These are phyloP conservation scores for rabbit (Oryctolagus cuniculus) DNA, from an alignment of 2,113 vertebrate species.

Conservation along the genomic window DNA sequence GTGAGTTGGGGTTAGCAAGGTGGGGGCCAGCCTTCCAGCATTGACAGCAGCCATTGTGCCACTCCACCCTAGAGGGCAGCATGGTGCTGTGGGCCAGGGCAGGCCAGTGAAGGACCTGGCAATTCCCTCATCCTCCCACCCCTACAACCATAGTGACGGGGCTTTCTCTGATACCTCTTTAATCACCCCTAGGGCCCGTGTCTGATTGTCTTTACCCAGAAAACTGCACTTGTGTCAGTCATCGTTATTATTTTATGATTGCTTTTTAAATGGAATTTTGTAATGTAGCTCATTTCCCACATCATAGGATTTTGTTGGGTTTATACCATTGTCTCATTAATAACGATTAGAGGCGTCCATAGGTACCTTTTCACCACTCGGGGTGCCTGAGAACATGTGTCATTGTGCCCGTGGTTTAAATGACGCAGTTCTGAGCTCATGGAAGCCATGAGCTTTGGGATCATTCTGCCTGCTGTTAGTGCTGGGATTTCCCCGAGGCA, in stretches of 20 bases:
- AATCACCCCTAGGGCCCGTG: background rate
- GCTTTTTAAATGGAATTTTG: background rate
- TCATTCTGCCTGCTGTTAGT: background rate
- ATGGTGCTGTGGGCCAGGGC: background rate
- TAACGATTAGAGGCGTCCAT: background rate
- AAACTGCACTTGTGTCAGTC: background rate
- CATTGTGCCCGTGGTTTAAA: background rate
- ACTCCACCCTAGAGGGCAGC: constrained; percentile 59
- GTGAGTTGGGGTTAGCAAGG: constrained; percentile 87
- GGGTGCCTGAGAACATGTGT: background rate
- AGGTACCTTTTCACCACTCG: background rate
- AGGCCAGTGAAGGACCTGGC: background rate
- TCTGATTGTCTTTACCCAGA: background rate
- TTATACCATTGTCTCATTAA: background rate
- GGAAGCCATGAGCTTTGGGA: background rate
- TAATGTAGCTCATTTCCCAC: background rate
- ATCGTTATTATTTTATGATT: background rate
- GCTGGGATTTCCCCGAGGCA: background rate
- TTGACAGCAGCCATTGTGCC: background rate
- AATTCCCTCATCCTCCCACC: background rate
- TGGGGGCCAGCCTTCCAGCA: background rate
- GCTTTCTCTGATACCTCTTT: background rate
- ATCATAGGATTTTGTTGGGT: background rate
- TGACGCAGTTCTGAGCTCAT: background rate
- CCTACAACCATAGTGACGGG: background rate